A percentile compares a stretch with the other conserved stretches of the same genome.
These are phyloP conservation scores for Tachyglossus aculeatus DNA, from an alignment of 2,797 vertebrate genomes.

Conservation along the genomic window DNA sequence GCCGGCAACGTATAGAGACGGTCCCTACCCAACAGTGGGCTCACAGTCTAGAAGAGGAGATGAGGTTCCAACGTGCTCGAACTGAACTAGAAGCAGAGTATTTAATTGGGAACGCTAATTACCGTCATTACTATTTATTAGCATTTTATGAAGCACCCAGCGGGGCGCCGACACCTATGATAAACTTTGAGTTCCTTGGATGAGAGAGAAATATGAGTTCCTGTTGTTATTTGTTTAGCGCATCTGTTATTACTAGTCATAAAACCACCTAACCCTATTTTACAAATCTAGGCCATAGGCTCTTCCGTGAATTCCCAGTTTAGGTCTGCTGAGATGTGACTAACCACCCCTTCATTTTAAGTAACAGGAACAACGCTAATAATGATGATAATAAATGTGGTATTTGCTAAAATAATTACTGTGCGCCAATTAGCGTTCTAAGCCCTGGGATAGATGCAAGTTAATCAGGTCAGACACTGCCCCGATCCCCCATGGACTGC, in stretches of 20 bases:
- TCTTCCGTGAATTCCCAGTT: conserved; percentile 2
- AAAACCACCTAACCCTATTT: conserved; percentile 34
- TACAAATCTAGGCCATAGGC: conserved; percentile 1
- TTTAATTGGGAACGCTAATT: conserved; percentile 10
- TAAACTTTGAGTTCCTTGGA: conserved; percentile 28
- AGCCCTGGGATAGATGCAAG: too few relatives aligned
- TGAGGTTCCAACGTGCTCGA: background rate
- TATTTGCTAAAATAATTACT: too few relatives aligned
- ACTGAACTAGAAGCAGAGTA: conserved; percentile 3
- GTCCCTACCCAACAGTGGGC: too few relatives aligned
- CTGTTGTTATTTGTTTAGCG: conserved; percentile 29
- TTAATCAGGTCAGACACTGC: too few relatives aligned
- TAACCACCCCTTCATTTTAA: background rate
- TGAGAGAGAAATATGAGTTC: conserved; percentile 19
- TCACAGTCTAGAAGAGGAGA: too few relatives aligned
- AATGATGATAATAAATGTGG: too few relatives aligned
- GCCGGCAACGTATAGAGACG: too few relatives aligned
- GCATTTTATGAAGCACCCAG: conserved; percentile 14
- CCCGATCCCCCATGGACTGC: too few relatives aligned
- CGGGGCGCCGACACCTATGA: conserved; percentile 19
- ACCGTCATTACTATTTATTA: conserved; percentile 20
- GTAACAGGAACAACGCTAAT: too few relatives aligned
- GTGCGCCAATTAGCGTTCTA: too few relatives aligned
- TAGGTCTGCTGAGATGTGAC: background rate
- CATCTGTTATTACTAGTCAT: conserved; percentile 24